Base-by-base conservation (phyloP, 2,797 vertebrate species). In the Gymnodraco acuticeps region DNA sequence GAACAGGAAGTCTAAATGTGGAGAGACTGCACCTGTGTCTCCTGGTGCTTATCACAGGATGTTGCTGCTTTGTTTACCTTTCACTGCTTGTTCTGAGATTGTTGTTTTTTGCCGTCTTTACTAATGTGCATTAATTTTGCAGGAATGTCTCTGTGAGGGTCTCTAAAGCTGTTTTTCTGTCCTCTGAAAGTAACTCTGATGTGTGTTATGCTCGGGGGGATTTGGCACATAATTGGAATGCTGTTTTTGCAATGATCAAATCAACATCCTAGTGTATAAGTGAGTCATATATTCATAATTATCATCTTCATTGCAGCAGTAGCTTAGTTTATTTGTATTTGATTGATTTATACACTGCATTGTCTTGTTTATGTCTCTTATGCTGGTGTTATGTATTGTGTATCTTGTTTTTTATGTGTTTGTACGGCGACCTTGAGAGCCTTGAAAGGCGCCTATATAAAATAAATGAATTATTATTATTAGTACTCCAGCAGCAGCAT, bases 21-120 rank as follows among this genome's bases (percentile, higher is more conserved):
- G 85, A 93, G 66, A 68, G 51, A 73, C 68, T 42, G 83, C 93
- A 94, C 92, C 93, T 93, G 91, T 52, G 79, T 82, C 66, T 88
- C 75, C 71, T 78, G 74, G 15, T 74, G 75, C 80, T 55, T 73
- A 69, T 87, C 76, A 72, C 80, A 91, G 52, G 43, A 77, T 52
- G 82, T 52, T 59, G 4, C 41, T 63, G 60, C 75, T 82, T 81
- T 89, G 77, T 87, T 73, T 91, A 72, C 76, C 75, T 75, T 83
- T 61, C 55, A 5, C 76, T 64, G 81, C 81, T 88, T 8, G 0
- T 81, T 70, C 65, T 38, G 42, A 52, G 58, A 17, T 77, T 92
- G 90, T 92, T 94, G 89, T 72, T 31, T 76, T 93, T 93, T 93
- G 91, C 91, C 11, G 61, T 60, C 38, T 17, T 15, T 0, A 5